Evolutionary conservation across 1,140 invertebrate genomes (phyloP).

Genomic region (Drosophila mayri): DNA sequence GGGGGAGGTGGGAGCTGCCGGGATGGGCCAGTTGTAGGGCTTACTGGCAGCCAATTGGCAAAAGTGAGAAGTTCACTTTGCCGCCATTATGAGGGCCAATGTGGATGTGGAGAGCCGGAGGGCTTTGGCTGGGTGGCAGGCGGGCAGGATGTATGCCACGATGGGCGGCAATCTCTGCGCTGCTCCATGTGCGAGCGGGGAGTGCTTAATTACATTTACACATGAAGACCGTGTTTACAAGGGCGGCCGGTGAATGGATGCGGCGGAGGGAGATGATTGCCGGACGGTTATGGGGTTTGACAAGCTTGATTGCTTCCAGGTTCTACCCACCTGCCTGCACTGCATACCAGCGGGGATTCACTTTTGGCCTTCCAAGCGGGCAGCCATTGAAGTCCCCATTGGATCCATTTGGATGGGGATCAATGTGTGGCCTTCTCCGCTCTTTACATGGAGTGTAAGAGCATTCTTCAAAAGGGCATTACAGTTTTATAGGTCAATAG

Average conservation of each 20-base stretch:
- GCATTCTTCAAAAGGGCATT: background rate
- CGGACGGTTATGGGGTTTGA: constrained; percentile 53
- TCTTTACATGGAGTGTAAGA: background rate
- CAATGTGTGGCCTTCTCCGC: background rate
- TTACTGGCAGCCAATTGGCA: constrained; percentile 71
- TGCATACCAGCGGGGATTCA: constrained; percentile 11
- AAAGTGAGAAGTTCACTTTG: constrained; percentile 76
- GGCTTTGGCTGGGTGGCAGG: background rate
- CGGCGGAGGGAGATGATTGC: constrained; percentile 40
- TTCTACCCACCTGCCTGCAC: background rate
- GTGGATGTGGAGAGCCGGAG: constrained; percentile 16
- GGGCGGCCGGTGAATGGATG: constrained; percentile 30
- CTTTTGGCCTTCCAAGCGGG: constrained; percentile 4
- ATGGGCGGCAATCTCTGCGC: constrained; percentile 18
- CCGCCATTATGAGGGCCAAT: constrained; percentile 66
- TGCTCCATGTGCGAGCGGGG: constrained; percentile 44
- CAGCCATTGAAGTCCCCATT: constrained; percentile 5
- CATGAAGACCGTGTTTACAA: constrained; percentile 56
- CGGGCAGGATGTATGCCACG: constrained; percentile 1
- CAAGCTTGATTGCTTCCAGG: constrained; percentile 50
- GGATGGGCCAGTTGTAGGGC: constrained; percentile 12
- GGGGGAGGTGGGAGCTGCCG: background rate
- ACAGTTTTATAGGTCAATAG: background rate
- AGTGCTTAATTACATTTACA: constrained; percentile 81
- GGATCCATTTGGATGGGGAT: background rate